Percentiles rank a stretch among this genome's conserved stretches.
Conservation (phyloP, 2,888 invertebrate species). For the Thumatha senex region DNA sequence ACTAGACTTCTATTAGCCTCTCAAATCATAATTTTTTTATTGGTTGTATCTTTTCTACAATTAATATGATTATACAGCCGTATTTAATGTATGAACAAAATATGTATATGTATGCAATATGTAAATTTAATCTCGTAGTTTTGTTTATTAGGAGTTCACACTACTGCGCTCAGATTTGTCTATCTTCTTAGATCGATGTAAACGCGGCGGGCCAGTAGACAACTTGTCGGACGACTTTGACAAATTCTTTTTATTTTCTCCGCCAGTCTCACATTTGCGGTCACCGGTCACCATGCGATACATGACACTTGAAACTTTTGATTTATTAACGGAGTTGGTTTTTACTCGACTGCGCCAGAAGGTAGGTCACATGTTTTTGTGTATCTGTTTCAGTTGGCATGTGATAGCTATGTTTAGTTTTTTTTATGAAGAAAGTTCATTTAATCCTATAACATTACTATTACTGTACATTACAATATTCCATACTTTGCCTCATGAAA, state of each 20-base stretch:
- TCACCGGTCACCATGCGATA: conserved; percentile 44
- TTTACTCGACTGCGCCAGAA: not conserved
- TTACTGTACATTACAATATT: too few species aligned
- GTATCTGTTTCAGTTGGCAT: not conserved
- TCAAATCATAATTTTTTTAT: too few species aligned
- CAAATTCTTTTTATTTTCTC: conserved; percentile 68
- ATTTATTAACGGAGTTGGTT: conserved; percentile 20
- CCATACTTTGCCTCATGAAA: too few species aligned
- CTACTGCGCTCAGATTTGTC: not conserved
- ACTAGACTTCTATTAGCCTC: too few species aligned
- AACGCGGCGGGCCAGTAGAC: conserved; percentile 49
- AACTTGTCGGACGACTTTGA: conserved; percentile 63
- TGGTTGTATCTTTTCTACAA: too few species aligned
- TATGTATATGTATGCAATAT: too few species aligned
- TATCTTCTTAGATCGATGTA: conserved; percentile 17
- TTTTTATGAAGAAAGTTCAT: too few species aligned
- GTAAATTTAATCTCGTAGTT: not conserved
- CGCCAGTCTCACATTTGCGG: conserved; percentile 55
- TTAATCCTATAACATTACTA: too few species aligned
- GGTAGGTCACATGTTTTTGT: not conserved
- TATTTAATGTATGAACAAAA: too few species aligned
- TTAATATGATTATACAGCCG: too few species aligned
- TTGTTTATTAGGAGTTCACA: not conserved
- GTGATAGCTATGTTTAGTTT: too few species aligned
- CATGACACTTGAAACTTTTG: conserved; percentile 43